phyloP scores from a whole-genome alignment of 2,797 vertebrate species.

The Pipistrellus nathusii region DNA sequence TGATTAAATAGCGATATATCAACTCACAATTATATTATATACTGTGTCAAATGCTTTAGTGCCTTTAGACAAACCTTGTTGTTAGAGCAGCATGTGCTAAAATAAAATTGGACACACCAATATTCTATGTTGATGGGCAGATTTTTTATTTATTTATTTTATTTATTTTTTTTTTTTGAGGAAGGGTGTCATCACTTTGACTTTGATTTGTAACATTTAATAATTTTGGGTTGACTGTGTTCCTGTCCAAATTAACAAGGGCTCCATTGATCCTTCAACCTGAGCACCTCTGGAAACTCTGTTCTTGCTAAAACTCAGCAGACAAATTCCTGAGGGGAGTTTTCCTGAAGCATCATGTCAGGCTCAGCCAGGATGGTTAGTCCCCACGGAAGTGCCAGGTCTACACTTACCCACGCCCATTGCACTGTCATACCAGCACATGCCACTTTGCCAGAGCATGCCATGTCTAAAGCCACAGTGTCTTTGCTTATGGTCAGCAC shows the following conservation, averaged over 20 bases:
- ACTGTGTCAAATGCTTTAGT: background rate
- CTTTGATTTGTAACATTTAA: background rate
- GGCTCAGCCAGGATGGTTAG: background rate
- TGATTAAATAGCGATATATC: background rate
- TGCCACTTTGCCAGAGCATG: background rate
- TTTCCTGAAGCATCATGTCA: background rate
- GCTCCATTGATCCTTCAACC: background rate
- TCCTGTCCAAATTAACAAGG: constrained; percentile 18
- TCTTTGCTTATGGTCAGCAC: background rate
- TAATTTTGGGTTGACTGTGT: background rate
- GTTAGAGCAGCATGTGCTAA: background rate
- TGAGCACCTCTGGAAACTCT: background rate
- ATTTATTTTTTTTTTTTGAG: background rate
- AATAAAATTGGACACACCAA: background rate
- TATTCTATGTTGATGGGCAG: background rate
- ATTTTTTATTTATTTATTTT: too few species aligned
- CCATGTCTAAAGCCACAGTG: background rate
- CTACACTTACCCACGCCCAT: fast-evolving
- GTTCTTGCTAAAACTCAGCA: background rate
- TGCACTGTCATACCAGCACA: background rate
- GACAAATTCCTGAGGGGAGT: background rate
- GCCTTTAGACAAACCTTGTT: background rate
- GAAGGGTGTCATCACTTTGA: background rate
- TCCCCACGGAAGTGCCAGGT: background rate
- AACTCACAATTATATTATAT: constrained; percentile 37